Conservation (phyloP, 2,888 invertebrate species). For the Leucania comma region DNA sequence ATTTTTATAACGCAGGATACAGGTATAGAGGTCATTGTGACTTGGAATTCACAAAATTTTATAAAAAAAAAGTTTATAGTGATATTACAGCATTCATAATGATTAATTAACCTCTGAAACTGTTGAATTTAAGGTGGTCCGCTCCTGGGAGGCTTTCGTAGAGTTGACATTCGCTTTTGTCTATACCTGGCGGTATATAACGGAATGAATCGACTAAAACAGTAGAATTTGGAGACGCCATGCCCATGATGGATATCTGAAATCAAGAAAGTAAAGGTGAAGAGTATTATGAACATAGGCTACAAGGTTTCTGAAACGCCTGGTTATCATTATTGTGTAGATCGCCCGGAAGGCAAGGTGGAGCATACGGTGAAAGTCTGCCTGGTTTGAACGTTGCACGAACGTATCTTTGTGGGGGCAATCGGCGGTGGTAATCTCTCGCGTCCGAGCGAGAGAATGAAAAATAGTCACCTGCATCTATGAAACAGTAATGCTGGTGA, state of each 20-base stretch:
- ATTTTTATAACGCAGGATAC: not conserved
- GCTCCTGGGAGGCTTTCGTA: constrained; percentile 59
- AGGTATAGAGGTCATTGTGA: not conserved
- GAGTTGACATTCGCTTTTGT: constrained; percentile 69
- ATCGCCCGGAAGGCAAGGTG: too few relatives aligned
- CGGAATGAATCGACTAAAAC: constrained; percentile 77
- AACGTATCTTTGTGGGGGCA: too few relatives aligned
- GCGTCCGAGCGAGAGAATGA: too few relatives aligned
- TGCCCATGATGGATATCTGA: constrained; percentile 75
- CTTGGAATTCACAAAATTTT: not conserved
- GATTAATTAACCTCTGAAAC: too few relatives aligned
- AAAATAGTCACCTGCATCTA: too few relatives aligned
- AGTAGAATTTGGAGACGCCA: constrained; percentile 60
- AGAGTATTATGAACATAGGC: not conserved
- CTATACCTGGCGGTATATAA: constrained; percentile 68
- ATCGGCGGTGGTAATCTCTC: too few relatives aligned
- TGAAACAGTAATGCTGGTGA: too few relatives aligned
- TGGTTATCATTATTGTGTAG: too few relatives aligned
- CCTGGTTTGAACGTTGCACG: too few relatives aligned
- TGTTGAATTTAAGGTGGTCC: not conserved
- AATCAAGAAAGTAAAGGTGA: constrained; percentile 55
- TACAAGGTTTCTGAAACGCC: not conserved
- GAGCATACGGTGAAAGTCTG: too few relatives aligned
- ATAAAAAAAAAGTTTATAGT: too few relatives aligned
- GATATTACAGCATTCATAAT: not conserved